phyloP scores from a whole-genome alignment of 2,797 vertebrate genomes.

The Syndactyla subalaris region DNA sequence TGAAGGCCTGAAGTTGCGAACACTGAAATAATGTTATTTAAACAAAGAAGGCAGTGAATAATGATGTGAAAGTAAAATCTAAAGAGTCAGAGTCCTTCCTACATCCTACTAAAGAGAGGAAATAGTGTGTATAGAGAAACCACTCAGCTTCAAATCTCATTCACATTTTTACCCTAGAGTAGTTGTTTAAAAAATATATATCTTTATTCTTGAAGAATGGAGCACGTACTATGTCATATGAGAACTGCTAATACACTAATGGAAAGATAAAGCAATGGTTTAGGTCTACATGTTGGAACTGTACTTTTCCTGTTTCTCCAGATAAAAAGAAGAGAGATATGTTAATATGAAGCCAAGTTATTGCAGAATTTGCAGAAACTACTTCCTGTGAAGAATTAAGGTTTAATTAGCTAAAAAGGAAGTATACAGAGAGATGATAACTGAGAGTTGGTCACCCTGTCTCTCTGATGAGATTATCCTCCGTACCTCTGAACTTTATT shows the following conservation, averaged over 20 bases:
- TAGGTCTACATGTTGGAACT: conserved; percentile 73
- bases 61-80: conserved; percentile 52
- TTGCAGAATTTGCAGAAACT: conserved; percentile 76
- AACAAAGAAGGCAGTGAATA: conserved; percentile 40
- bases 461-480: conserved; percentile 79
- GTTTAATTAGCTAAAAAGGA: conserved; percentile 86
- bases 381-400: conserved; percentile 78
- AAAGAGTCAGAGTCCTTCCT: background rate
- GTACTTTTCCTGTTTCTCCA: conserved; percentile 81
- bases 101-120: background rate
- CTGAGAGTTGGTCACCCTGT: conserved; percentile 75
- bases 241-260: conserved; percentile 68
- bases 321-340: conserved; percentile 77
- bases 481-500: conserved; percentile 81
- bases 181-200: conserved; percentile 30
- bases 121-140: conserved; percentile 12
- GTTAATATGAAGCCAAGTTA: conserved; percentile 73
- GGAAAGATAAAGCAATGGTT: conserved; percentile 74
- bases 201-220: conserved; percentile 39
- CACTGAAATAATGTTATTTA: conserved; percentile 7
- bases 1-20: background rate
- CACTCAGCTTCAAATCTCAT: conserved; percentile 15
- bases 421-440: conserved; percentile 79
- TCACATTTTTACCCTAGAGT: conserved; percentile 37
- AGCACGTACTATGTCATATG: conserved; percentile 51